phyloP scores from a whole-genome alignment of 1,140 invertebrate genomes.

The Drosophila trapezifrons region DNA sequence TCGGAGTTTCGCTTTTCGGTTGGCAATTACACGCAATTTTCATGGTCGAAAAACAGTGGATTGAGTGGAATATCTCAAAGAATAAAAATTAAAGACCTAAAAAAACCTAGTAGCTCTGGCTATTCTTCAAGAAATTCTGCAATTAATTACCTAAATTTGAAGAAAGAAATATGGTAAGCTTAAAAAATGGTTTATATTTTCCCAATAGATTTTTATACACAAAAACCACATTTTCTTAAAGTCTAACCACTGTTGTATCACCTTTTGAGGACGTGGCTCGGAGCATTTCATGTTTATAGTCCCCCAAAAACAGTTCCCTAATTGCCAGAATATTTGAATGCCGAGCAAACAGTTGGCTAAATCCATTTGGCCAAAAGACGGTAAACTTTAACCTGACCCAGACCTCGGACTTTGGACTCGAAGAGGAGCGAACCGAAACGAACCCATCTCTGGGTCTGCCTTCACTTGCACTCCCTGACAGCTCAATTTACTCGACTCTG shows the following conservation, averaged over 20 bases:
- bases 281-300: conserved; percentile 41
- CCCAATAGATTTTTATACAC: too few relatives aligned
- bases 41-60: conserved; percentile 29
- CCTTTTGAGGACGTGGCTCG: conserved; percentile 1
- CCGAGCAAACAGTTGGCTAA: conserved; percentile 47
- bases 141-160: background rate
- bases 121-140: background rate
- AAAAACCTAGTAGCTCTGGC: too few relatives aligned
- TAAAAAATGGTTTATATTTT: too few relatives aligned
- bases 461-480: conserved; percentile 64
- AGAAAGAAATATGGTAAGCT: background rate
- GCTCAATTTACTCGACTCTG: conserved; percentile 58
- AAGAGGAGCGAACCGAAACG: conserved; percentile 10
- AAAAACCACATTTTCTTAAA: too few relatives aligned
- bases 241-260: conserved; percentile 17
- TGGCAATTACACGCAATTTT: conserved; percentile 63
- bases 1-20: conserved; percentile 45
- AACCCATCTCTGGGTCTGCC: conserved; percentile 51
- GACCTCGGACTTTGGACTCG: too few relatives aligned
- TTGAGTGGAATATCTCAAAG: background rate
- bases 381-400: conserved; percentile 19
- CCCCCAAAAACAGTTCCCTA: conserved; percentile 39
- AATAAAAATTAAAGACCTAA: background rate
- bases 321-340: conserved; percentile 56
- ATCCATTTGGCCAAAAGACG: conserved; percentile 32